phyloP scores from a whole-genome alignment of 1,140 invertebrate genomes.

The Cyrtorhinus lividipennis region DNA sequence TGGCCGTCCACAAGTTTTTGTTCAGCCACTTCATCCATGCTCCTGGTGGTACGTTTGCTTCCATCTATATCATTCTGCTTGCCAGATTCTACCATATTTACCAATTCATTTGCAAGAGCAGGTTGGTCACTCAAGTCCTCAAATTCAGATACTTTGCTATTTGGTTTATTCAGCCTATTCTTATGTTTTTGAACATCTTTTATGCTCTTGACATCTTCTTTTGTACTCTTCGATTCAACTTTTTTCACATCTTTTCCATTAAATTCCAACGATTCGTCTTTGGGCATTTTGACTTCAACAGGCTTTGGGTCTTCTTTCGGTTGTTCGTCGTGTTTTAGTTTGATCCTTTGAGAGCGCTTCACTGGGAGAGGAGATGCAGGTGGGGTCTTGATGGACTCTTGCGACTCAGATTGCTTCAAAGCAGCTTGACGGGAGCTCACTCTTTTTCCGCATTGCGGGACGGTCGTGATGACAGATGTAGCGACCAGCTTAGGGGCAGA shows the following conservation, averaged over 20 bases:
- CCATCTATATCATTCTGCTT: neutral
- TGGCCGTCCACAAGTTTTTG: neutral
- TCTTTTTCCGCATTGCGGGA: slow-evolving; percentile 4
- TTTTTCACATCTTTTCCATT: neutral
- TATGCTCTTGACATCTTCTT: neutral
- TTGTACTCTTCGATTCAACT: neutral
- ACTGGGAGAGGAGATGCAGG: neutral
- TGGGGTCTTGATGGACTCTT: neutral
- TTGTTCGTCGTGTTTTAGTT: neutral
- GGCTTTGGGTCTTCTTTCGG: neutral
- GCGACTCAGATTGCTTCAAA: neutral
- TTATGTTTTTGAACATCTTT: neutral
- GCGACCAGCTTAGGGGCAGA: neutral
- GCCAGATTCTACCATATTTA: neutral
- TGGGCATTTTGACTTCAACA: neutral
- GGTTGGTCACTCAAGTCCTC: no score
- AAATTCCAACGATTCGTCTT: neutral
- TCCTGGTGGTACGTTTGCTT: neutral
- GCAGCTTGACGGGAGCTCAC: neutral
- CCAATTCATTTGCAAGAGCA: no score
- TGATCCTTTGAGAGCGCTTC: neutral
- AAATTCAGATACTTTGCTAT: no score
- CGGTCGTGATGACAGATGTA: neutral
- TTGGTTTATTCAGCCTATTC: no score
- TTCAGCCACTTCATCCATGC: slow-evolving; percentile 1